Base-by-base conservation (phyloP, 2,888 invertebrate genomes). In the Frankliniella intonsa region DNA sequence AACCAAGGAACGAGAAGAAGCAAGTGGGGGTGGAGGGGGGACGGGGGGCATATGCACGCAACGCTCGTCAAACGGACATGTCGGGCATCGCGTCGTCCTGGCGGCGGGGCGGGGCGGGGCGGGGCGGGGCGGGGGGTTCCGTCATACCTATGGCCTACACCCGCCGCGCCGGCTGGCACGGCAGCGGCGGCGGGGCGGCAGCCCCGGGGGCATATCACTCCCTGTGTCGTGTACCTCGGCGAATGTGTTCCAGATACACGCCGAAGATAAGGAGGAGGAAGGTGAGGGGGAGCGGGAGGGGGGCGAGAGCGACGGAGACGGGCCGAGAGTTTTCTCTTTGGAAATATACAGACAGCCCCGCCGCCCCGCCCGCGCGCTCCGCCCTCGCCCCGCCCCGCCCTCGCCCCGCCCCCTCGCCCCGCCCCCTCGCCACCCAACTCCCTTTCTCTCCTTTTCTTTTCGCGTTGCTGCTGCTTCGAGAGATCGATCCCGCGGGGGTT, bases 401-500 rank as follows among this genome's bases (percentile, higher is more conserved):
- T 14, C 14, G 55, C 55, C 55, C 55, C 55, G 14, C 9, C 55
- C 55, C 55, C n/a, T n/a, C 17, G 19, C 14, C 62, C 62, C 62
- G 11, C 14, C 62, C 14, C 62, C 14, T 3, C 62, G 7, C 62
- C 62, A 19, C 62, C 14, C 38, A 38, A 38, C 38, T 38, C 38
- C 69, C 69, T 22, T 25, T 76, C 69, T 76, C 69, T n/a, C 69
- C 69, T 25, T 76, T 76, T 76, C 69, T 76, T 76, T 76, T 76
- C 62, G 19, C 62, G 62, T n/a, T n/a, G 62, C 62, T 38, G 38
- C 38, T 17, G 69, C 69, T n/a, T 76, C 22, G 69, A 76, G 69
- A 76, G 69, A 76, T 76, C 69, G 69, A 76, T 76, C 69, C 69
- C 69, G 69, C 69, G 69, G 69, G 69, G 38, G 69, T 25, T 76